Percentiles rank a stretch among this genome's conserved stretches.
Conservation (phyloP, 2,888 invertebrate species). For the Athalia rosae region DNA sequence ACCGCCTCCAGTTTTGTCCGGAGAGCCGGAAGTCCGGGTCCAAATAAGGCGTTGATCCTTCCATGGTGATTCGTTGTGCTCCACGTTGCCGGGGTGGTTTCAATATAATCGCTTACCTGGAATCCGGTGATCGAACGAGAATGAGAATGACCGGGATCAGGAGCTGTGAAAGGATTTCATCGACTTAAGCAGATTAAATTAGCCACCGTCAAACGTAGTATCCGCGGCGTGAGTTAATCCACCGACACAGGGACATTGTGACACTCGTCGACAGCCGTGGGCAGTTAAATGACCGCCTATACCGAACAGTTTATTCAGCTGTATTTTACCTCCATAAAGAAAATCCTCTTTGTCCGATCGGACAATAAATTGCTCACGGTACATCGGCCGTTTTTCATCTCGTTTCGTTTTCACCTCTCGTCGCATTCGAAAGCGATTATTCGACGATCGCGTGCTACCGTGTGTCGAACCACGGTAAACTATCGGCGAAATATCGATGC, state of each 20-base stretch:
- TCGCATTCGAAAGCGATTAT: background rate
- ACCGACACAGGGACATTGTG: conserved; percentile 40
- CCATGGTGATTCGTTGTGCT: background rate
- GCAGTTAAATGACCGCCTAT: conserved; percentile 35
- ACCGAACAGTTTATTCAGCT: conserved; percentile 22
- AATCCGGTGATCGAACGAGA: conserved; percentile 24
- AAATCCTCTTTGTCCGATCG: conserved; percentile 18
- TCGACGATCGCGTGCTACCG: background rate
- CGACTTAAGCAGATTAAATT: conserved; percentile 65
- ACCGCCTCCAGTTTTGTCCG: conserved; percentile 7
- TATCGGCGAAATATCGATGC: too few relatives aligned
- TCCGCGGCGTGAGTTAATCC: conserved; percentile 36
- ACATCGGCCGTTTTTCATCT: conserved; percentile 24
- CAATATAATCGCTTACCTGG: conserved; percentile 23
- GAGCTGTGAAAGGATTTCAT: conserved; percentile 54
- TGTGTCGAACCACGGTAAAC: too few relatives aligned
- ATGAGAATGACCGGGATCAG: conserved; percentile 18
- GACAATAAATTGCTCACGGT: conserved; percentile 20
- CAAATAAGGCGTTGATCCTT: conserved; percentile 13
- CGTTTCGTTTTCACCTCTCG: background rate
- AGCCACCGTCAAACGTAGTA: conserved; percentile 51
- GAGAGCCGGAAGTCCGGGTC: conserved; percentile 20
- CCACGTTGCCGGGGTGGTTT: background rate
- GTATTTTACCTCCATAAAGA: conserved; percentile 5
- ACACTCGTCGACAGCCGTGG: conserved; percentile 44